Conservation (phyloP, 2,797 vertebrate genomes). For the Karalla daura region DNA sequence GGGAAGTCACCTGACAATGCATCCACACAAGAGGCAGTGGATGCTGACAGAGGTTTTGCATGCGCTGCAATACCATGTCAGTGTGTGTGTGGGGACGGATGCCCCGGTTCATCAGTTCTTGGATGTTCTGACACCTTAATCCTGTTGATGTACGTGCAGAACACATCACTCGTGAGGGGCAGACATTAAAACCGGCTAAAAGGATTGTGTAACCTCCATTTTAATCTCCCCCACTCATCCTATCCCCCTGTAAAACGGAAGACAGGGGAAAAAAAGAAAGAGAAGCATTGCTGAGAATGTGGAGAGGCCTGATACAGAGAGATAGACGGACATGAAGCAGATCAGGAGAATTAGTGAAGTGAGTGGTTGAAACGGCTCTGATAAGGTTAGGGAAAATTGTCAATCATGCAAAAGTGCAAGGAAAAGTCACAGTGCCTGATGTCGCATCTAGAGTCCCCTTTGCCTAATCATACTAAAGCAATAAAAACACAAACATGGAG, state of each 20-base stretch:
- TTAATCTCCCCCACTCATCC: constrained; percentile 72
- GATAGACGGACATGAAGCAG: constrained; percentile 64
- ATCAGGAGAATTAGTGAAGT: constrained; percentile 68
- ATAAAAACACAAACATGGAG: background rate
- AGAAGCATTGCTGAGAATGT: constrained; percentile 45
- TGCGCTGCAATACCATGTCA: constrained; percentile 1
- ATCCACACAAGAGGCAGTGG: constrained; percentile 15
- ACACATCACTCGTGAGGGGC: constrained; percentile 63
- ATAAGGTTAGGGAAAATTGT: constrained; percentile 46
- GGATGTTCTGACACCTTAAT: constrained; percentile 74
- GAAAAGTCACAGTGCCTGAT: constrained; percentile 21
- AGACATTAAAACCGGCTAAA: constrained; percentile 73
- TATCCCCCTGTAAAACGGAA: constrained; percentile 38
- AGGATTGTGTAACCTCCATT: constrained; percentile 72
- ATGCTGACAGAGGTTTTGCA: constrained; percentile 41
- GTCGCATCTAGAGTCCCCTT: background rate
- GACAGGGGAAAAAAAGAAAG: constrained; percentile 24
- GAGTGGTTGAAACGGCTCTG: constrained; percentile 54
- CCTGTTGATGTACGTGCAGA: constrained; percentile 74
- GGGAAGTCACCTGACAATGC: too few species aligned
- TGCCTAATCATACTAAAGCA: background rate
- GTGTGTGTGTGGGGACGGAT: constrained; percentile 32
- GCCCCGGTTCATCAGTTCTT: constrained; percentile 56
- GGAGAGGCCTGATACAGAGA: constrained; percentile 60
- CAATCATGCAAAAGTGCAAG: constrained; percentile 37